phyloP scores from a whole-genome alignment of 2,888 invertebrate genomes.

The Crocallis elinguaria region DNA sequence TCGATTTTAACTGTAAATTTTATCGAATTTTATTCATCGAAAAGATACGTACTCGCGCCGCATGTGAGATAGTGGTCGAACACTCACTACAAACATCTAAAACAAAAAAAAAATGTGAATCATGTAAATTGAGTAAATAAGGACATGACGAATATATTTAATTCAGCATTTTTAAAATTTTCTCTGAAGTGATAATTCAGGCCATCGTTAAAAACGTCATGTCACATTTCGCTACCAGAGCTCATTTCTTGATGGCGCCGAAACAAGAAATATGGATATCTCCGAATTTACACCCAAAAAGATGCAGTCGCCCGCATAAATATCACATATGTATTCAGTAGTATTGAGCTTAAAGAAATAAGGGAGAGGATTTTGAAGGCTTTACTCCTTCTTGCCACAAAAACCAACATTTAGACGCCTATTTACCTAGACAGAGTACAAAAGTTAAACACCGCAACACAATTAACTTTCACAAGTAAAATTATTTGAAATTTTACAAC shows the following conservation, averaged over 20 bases:
- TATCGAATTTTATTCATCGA: too few species aligned
- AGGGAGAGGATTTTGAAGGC: too few species aligned
- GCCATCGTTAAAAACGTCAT: conserved; percentile 10
- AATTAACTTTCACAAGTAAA: too few species aligned
- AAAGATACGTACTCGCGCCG: too few species aligned
- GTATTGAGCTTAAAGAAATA: background rate
- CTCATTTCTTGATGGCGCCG: conserved; percentile 20
- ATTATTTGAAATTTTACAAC: too few species aligned
- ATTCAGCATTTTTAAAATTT: background rate
- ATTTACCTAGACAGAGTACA: too few species aligned
- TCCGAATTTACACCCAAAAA: conserved; percentile 12
- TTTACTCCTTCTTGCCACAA: too few species aligned
- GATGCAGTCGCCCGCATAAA: conserved; percentile 23
- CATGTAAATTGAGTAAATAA: background rate
- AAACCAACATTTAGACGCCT: too few species aligned
- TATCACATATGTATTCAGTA: background rate
- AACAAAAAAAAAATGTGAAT: background rate
- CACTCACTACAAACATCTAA: background rate
- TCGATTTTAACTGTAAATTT: too few species aligned
- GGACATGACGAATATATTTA: background rate
- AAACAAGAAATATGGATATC: conserved; percentile 13
- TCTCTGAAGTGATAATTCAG: conserved; percentile 25
- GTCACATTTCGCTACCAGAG: conserved; percentile 13
- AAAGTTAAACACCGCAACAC: too few species aligned
- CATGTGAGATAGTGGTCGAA: too few species aligned